Evolutionary conservation across 2,888 invertebrate species (phyloP).

Genomic region (Camptogramma bilineatum): DNA sequence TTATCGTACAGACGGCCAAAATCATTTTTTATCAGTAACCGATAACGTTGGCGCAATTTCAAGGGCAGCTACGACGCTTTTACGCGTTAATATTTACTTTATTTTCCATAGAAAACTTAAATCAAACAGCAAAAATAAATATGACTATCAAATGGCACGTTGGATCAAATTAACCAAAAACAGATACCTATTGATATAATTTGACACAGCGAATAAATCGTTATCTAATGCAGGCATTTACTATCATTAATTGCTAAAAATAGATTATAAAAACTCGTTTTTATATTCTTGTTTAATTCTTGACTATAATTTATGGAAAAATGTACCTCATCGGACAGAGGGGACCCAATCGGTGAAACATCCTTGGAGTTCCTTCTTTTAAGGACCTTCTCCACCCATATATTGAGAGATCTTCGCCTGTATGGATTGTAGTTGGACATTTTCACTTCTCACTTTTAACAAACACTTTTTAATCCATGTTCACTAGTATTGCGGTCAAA

Average conservation of each 20-base stretch:
- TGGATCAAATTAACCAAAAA: background rate
- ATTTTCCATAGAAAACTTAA: background rate
- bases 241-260: background rate
- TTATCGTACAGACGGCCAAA: conserved; percentile 43
- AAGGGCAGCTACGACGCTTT: conserved; percentile 62
- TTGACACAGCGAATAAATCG: background rate
- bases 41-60: conserved; percentile 73
- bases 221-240: background rate
- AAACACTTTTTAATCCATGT: conserved; percentile 28
- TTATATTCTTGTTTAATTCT: no score
- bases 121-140: conserved; percentile 17
- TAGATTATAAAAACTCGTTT: background rate
- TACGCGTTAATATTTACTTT: conserved; percentile 51
- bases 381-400: conserved; percentile 63
- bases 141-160: background rate
- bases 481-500: conserved; percentile 8
- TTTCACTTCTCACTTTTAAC: conserved; percentile 30
- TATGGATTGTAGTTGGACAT: conserved; percentile 45
- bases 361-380: conserved; percentile 57
- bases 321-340: conserved; percentile 58
- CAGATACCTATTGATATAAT: conserved; percentile 14
- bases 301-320: conserved; percentile 1
- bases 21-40: conserved; percentile 67
- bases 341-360: conserved; percentile 50
- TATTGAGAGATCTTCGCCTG: conserved; percentile 63